Conservation (phyloP, 1,140 invertebrate species). For the Trissolcus basalis region DNA sequence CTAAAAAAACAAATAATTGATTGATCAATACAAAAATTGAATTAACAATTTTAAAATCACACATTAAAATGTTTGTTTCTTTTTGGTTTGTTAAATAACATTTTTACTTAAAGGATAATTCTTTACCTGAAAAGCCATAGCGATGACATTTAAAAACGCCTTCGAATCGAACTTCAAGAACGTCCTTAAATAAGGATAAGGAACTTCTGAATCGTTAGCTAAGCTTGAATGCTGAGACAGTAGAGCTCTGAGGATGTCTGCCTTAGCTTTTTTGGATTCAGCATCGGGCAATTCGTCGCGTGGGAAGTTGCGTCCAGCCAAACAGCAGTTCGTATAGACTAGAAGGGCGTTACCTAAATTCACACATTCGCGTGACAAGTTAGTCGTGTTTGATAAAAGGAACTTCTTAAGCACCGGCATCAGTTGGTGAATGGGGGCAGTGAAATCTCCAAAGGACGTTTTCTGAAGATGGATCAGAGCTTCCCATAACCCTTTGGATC, state of each 20-base stretch:
- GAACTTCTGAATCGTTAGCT: conserved; percentile 80
- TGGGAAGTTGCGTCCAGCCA: conserved; percentile 93
- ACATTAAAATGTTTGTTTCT: too few relatives aligned
- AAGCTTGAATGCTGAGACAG: conserved; percentile 83
- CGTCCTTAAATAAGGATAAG: conserved; percentile 88
- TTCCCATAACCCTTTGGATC: conserved; percentile 87
- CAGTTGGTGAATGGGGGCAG: conserved; percentile 88
- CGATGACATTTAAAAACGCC: conserved; percentile 93
- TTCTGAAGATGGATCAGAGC: conserved; percentile 94
- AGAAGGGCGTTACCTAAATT: conserved; percentile 92
- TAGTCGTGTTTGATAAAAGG: conserved; percentile 61
- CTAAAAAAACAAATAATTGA: conserved; percentile 29
- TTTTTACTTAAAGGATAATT: background rate
- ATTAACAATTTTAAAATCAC: too few relatives aligned
- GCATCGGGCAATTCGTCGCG: conserved; percentile 88
- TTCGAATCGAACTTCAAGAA: conserved; percentile 90
- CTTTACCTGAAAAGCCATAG: conserved; percentile 86
- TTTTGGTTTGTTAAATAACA: too few relatives aligned
- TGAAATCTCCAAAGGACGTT: conserved; percentile 88
- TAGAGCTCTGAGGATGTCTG: conserved; percentile 82
- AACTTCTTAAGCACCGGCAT: conserved; percentile 77
- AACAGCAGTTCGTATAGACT: conserved; percentile 94
- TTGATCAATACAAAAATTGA: too few relatives aligned
- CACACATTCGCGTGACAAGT: conserved; percentile 73
- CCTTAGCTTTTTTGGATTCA: conserved; percentile 82